Base-by-base conservation (phyloP, 53 echinoderm and acorn worm genomes). In the Holothuria leucospilota region DNA sequence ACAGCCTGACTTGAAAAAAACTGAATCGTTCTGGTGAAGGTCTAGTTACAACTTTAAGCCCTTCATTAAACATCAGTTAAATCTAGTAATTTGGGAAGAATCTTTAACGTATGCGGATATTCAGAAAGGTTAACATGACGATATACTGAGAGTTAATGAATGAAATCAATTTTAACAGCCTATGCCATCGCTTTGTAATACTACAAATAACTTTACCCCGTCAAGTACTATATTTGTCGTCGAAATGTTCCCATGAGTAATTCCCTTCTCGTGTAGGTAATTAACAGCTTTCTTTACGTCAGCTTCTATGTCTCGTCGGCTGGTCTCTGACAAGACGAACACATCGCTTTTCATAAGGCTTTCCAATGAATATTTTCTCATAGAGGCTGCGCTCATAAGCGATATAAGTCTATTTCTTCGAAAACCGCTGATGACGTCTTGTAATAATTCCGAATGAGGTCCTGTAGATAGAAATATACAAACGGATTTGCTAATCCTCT, bases 211-310 rank as follows among this genome's bases (percentile, higher is more conserved):
- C 0, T 0, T 63, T 84, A 95, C 95, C 95, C 93, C 93, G 52
- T 95, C 96, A 42, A 96, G 81, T 10, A 94, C 87, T 11, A 96
- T 92, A 51, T 91, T 86, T 53, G 90, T 85, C 30, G 92, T 94
- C 16, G 88, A 74, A 9, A 96, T 75, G 40, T 84, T 71, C 25
- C 94, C 92, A 77, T 96, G 96, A 2, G 82, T 84, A 29, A 92
- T 74, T 39, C 92, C 94, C 68, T 88, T 91, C 77, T 88, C 88
- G 67, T 96, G 96, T 14, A 96, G 88, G 71, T 94, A 96, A 30
- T 89, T 89, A 25, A 96, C 86, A 7, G 96, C 96, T n/a, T 85
- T 74, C 20, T 86, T 88, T 23, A 96, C 28, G 77, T 96, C 96
- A 2, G 87, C 82, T 59, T 91, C 92, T 25, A 96, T 87, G 21